Base-by-base conservation (phyloP, 2,113 vertebrate genomes). In the Vanacampus margaritifer region DNA sequence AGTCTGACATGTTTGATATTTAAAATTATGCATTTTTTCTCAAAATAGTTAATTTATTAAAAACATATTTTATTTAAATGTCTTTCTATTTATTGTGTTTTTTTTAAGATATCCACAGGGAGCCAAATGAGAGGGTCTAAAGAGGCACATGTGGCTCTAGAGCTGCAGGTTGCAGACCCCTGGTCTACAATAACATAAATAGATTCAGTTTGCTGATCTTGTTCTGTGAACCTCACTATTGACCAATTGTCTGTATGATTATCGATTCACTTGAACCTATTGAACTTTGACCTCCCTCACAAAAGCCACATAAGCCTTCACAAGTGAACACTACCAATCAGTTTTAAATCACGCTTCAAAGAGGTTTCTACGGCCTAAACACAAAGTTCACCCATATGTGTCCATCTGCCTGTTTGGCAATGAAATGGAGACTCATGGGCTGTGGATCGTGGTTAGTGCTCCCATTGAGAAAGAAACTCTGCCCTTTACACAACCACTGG, bases 401-500 rank as follows among this genome's bases (percentile, higher is more conserved):
- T 60, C 46, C 35, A 43, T 71, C 57, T 21, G n/a, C 24, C 39
- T 41, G 68, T 37, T 46, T 68, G 66, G 72, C 57, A 72, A 9
- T 65, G 67, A 65, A 70, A 74, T 26, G 24, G 59, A 78, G 46
- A 71, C 68, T 56, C 14, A 53, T 35, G 71, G 65, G 68, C 74
- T 80, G 67, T 65, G 69, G 69, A 74, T 66, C 61, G 48, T 81
- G 57, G 72, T 19, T 14, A 14, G 48, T 54, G 70, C 67, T 78
- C 69, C 65, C 64, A 64, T 32, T 23, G 69, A 74, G 73, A 78
- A 67, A 78, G 68, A 79, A 76, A 69, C 72, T 75, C 74, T 84
- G 85, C 75, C 81, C 81, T 87, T 86, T 80, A 67, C 79, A 62
- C 84, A 75, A 79, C 78, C 65, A 48, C 80, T 67, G 80, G 75